Evolutionary conservation across 2,113 vertebrate genomes (phyloP).

Genomic region (Rhodinocichla rosea): DNA sequence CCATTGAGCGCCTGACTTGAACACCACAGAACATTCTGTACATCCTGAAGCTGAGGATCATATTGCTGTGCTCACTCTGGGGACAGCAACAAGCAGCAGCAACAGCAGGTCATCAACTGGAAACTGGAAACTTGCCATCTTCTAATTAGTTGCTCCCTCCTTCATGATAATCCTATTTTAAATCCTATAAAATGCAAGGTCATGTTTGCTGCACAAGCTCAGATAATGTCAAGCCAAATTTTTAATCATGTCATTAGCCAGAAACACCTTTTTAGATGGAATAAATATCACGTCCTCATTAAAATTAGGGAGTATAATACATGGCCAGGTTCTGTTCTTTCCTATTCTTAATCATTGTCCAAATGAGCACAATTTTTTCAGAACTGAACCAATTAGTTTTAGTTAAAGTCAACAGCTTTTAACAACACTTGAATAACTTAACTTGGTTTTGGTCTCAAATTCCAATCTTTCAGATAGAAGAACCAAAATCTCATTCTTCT

Average conservation of each 20-base stretch:
- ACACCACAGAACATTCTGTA: constrained; percentile 69
- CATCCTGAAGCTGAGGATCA: constrained; percentile 16
- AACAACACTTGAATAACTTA: background rate
- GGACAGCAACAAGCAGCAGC: constrained; percentile 31
- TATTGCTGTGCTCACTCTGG: constrained; percentile 15
- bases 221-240: constrained; percentile 43
- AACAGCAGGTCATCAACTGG: constrained; percentile 39
- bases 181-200: constrained; percentile 16
- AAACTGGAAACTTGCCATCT: constrained; percentile 43
- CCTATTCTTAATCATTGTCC: background rate
- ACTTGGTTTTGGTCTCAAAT: background rate
- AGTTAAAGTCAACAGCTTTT: background rate
- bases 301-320: background rate
- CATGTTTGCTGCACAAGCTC: background rate
- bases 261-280: constrained; percentile 16
- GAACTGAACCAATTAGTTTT: background rate
- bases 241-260: constrained; percentile 46
- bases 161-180: constrained; percentile 23
- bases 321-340: background rate
- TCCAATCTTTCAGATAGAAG: background rate
- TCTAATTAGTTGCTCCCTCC: constrained; percentile 52
- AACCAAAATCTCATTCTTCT: background rate
- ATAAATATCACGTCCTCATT: background rate
- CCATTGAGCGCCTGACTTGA: constrained; percentile 32
- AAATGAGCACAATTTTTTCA: background rate